phyloP scores from a whole-genome alignment of 23 tunicate genomes.

The Styela plicata region DNA sequence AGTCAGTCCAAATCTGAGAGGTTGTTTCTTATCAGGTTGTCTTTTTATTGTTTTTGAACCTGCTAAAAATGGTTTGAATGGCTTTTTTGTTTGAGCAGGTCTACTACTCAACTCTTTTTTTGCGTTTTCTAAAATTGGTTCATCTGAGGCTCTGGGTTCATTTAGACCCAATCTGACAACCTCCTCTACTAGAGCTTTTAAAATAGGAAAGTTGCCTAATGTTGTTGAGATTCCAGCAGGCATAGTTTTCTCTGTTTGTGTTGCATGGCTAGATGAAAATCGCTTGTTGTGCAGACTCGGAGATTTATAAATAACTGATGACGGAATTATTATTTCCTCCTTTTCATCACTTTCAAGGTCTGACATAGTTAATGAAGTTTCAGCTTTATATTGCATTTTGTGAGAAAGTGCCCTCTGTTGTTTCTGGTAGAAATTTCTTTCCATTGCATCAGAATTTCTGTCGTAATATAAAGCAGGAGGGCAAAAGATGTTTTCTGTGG shows the following conservation, averaged over 20 bases:
- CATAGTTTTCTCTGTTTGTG: conserved; percentile 1
- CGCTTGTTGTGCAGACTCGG: neutral
- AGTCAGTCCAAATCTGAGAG: conserved; percentile 26
- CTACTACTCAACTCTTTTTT: neutral
- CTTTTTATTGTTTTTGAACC: neutral
- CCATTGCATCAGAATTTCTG: conserved; percentile 8
- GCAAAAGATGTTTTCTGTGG: conserved; percentile 22
- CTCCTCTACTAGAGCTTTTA: conserved; percentile 27
- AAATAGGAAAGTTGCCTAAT: conserved; percentile 8
- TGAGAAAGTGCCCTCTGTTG: neutral
- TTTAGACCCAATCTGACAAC: conserved; percentile 6
- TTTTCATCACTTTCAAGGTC: neutral
- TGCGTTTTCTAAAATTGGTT: neutral
- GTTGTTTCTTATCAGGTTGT: conserved; percentile 1
- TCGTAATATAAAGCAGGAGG: conserved; percentile 28
- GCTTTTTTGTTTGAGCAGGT: neutral
- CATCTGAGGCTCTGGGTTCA: neutral
- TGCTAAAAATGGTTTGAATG: neutral
- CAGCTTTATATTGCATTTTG: neutral
- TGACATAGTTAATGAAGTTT: neutral
- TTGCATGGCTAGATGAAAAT: neutral
- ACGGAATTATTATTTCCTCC: neutral
- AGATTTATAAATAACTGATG: neutral
- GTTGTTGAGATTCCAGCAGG: neutral
- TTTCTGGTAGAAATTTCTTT: neutral